These are phyloP conservation scores for Pygocentrus nattereri DNA, from an alignment of 2,797 vertebrate species.

Conservation along the genomic window DNA sequence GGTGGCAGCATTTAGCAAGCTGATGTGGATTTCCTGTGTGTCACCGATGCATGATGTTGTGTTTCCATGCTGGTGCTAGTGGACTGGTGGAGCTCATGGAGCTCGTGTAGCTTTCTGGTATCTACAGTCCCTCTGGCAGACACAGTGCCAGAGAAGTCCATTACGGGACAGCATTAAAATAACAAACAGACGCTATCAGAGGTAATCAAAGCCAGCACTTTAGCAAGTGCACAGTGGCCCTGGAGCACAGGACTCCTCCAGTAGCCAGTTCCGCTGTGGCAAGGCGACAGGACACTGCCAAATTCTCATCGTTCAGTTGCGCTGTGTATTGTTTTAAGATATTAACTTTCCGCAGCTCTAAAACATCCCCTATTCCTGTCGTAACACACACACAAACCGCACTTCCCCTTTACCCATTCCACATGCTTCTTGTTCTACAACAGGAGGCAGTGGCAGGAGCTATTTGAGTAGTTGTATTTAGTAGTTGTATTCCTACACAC, in stretches of 20 bases:
- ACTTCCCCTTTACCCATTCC: conserved; percentile 61
- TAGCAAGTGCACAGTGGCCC: conserved; percentile 68
- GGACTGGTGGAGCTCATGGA: conserved; percentile 59
- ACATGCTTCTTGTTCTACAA: conserved; percentile 73
- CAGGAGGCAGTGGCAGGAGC: conserved; percentile 63
- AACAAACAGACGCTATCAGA: conserved; percentile 72
- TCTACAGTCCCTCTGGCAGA: conserved; percentile 69
- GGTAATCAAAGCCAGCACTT: conserved; percentile 64
- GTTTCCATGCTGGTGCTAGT: conserved; percentile 70
- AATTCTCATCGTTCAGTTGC: conserved; percentile 74
- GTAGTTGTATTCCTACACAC: conserved; percentile 71
- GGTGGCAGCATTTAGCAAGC: neutral
- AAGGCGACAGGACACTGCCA: conserved; percentile 69
- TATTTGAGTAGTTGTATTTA: conserved; percentile 75
- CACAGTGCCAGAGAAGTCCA: conserved; percentile 66
- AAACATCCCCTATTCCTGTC: conserved; percentile 69
- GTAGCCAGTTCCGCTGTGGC: conserved; percentile 60
- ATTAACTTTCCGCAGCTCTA: conserved; percentile 77
- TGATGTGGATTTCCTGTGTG: conserved; percentile 1
- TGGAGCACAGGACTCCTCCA: conserved; percentile 31
- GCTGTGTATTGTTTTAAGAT: conserved; percentile 80
- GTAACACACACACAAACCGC: conserved; percentile 10
- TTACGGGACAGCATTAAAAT: conserved; percentile 63
- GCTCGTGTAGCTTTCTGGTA: conserved; percentile 69
- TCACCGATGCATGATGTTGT: conserved; percentile 36